These are phyloP conservation scores for Microcebus jonahi DNA, from an alignment of 2,113 vertebrate genomes.

Conservation along the genomic window DNA sequence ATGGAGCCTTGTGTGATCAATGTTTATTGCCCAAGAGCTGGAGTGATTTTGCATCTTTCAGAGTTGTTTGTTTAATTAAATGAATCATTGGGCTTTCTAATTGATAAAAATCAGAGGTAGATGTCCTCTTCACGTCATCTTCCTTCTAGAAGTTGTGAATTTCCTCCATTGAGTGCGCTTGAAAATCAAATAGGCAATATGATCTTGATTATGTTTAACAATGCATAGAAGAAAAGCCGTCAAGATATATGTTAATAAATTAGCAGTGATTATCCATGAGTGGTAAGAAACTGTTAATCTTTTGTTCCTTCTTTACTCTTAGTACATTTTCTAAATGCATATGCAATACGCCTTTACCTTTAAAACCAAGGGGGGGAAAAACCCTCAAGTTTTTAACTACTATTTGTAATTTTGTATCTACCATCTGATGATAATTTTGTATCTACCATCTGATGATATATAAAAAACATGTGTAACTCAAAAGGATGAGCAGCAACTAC, in stretches of 20 bases:
- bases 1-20: neutral
- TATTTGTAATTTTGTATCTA: neutral
- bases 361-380: neutral
- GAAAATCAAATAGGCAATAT: neutral
- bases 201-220: conserved; percentile 12
- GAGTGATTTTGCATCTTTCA: conserved; percentile 11
- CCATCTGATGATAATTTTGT: neutral
- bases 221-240: neutral
- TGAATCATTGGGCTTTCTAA: conserved; percentile 10
- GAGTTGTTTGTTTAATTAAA: conserved; percentile 23
- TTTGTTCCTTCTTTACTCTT: neutral
- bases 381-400: neutral
- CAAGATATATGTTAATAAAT: neutral
- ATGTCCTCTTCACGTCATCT: neutral
- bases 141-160: neutral
- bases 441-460: neutral
- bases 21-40: neutral
- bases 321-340: neutral
- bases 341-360: neutral
- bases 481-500: neutral
- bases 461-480: neutral
- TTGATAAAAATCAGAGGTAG: neutral
- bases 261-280: neutral
- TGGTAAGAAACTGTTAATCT: neutral
- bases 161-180: neutral